phyloP scores from a whole-genome alignment of 2,888 invertebrate genomes.

The Melanchra persicariae region DNA sequence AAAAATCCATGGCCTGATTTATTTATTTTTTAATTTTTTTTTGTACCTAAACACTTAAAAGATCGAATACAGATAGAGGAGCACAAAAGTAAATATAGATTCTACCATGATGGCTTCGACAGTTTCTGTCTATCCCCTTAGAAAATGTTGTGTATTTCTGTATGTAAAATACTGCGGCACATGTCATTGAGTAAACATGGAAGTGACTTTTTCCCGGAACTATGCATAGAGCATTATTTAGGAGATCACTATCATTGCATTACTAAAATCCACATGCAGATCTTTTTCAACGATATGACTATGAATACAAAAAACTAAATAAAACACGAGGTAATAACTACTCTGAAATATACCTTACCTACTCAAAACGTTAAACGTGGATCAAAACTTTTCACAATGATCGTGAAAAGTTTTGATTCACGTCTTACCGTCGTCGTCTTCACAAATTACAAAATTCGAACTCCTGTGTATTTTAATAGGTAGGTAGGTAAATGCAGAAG shows the following conservation, averaged over 20 bases:
- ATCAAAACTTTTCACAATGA: background rate
- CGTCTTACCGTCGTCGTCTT: no score
- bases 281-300: slow-evolving; percentile 6
- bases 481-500: no score
- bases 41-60: no score
- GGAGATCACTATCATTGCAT: slow-evolving; percentile 28
- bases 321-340: background rate
- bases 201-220: background rate
- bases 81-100: no score
- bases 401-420: no score
- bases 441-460: no score
- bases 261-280: slow-evolving; percentile 17
- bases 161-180: background rate
- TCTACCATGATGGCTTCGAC: background rate
- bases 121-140: background rate
- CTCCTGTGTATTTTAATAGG: background rate
- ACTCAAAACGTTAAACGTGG: background rate
- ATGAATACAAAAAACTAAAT: slow-evolving; percentile 11
- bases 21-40: no score
- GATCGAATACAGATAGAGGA: no score
- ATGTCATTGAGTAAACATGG: background rate
- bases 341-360: background rate
- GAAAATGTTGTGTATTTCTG: background rate
- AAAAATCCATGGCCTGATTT: no score
- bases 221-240: slow-evolving; percentile 14